These are phyloP conservation scores for Drepana arcuata DNA, from an alignment of 1,140 invertebrate genomes.

Conservation along the genomic window DNA sequence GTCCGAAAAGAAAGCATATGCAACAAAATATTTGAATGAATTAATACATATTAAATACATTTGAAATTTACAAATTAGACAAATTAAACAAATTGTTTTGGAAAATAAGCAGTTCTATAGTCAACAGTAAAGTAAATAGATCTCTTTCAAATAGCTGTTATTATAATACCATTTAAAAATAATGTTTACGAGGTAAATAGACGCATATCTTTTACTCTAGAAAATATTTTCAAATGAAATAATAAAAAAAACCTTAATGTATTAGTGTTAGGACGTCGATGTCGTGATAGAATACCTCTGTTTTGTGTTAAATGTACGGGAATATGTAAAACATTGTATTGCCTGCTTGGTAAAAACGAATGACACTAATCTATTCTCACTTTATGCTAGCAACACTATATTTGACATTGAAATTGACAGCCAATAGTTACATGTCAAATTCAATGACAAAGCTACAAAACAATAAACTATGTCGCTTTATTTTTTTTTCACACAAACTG, in stretches of 20 bases:
- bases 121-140: conserved; percentile 27
- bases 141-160: conserved; percentile 39
- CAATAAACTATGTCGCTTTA: background rate
- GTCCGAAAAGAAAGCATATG: background rate
- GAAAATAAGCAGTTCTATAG: conserved; percentile 43
- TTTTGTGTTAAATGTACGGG: conserved; percentile 37
- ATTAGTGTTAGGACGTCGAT: conserved; percentile 54
- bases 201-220: conserved; percentile 69
- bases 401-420: conserved; percentile 8
- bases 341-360: background rate
- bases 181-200: conserved; percentile 59
- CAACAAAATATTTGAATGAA: background rate
- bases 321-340: conserved; percentile 5
- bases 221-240: conserved; percentile 57
- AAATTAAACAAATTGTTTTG: background rate
- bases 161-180: background rate
- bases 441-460: background rate
- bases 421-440: background rate
- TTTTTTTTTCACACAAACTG: conserved; percentile 8
- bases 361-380: conserved; percentile 1
- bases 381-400: conserved; percentile 3
- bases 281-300: conserved; percentile 53
- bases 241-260: conserved; percentile 50
- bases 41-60: background rate
- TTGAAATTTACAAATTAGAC: background rate